Conservation (phyloP, 2,888 invertebrate genomes). For the Drosophila longiperda region DNA sequence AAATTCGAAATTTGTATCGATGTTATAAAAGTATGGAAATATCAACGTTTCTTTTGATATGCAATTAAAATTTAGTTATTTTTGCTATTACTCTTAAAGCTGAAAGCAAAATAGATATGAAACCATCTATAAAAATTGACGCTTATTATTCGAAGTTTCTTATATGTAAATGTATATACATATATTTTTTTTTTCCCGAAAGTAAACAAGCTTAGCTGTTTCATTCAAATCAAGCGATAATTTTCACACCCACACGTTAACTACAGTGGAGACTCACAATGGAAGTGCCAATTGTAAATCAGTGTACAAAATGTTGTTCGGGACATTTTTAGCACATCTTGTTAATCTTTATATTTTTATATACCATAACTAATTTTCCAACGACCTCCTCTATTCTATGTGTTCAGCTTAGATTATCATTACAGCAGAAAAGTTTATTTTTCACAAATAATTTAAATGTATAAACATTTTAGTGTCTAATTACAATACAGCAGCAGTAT, state of each 20-base stretch:
- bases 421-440: slow-evolving; percentile 5
- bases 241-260: neutral
- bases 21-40: neutral
- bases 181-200: neutral
- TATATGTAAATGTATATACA: neutral
- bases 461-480: neutral
- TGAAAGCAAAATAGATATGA: neutral
- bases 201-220: neutral
- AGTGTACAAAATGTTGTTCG: neutral
- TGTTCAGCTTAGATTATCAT: slow-evolving; percentile 7
- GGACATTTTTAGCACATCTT: neutral
- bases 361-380: too few relatives aligned
- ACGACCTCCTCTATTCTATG: neutral
- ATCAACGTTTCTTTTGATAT: neutral
- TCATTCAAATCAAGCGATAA: neutral
- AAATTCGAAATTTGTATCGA: neutral
- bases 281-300: neutral
- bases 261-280: neutral
- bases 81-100: neutral
- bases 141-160: neutral
- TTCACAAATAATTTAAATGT: neutral
- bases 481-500: neutral
- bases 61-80: neutral
- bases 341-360: neutral
- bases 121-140: neutral